Evolutionary conservation across 2,888 invertebrate species (phyloP).

Genomic region (Euphydryas editha): DNA sequence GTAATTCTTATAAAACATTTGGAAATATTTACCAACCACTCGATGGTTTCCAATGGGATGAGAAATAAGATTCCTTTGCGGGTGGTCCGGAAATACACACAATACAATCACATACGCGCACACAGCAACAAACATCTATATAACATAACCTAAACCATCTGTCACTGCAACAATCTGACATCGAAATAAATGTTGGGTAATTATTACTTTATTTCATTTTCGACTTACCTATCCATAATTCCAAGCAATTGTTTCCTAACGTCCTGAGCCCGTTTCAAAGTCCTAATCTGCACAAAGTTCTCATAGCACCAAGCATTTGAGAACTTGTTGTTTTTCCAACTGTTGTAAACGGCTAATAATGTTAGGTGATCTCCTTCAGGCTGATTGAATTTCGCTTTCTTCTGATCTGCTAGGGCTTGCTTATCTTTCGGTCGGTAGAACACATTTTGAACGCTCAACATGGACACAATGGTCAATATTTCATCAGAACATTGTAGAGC

Average conservation of each 20-base stretch:
- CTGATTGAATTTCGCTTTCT: conserved; percentile 99
- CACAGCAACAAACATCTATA: no score
- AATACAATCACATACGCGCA: no score
- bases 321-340: conserved; percentile 99
- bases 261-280: conserved; percentile 98
- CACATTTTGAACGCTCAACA: conserved; percentile 99
- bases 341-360: conserved; percentile 98
- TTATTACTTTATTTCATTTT: neutral
- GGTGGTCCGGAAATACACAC: no score
- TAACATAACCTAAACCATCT: no score
- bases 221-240: conserved; percentile 94
- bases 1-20: no score
- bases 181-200: no score
- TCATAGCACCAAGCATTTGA: conserved; percentile 99
- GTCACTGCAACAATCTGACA: no score
- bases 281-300: conserved; percentile 98
- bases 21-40: no score
- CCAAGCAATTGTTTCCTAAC: conserved; percentile 98
- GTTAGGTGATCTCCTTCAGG: conserved; percentile 99
- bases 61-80: no score
- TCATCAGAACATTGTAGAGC: conserved; percentile 99
- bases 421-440: conserved; percentile 96
- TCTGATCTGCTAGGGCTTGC: conserved; percentile 98
- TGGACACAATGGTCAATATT: conserved; percentile 98
- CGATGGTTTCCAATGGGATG: no score